Percentiles rank a stretch among this genome's conserved stretches.
phyloP scores from a whole-genome alignment of 1,140 invertebrate genomes.

The Metaphire vulgaris region DNA sequence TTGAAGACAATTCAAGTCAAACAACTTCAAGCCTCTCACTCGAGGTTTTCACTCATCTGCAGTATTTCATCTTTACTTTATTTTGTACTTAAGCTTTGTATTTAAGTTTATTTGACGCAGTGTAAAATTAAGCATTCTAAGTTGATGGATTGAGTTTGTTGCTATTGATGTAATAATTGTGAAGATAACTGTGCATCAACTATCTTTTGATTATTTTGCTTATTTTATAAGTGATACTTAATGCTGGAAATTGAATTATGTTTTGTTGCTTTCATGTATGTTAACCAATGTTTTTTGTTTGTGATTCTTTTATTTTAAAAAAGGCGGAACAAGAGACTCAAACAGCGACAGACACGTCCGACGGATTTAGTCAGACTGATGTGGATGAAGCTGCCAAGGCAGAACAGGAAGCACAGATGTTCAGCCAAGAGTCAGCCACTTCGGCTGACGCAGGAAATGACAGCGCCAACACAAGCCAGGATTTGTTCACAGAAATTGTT shows the following conservation, averaged over 20 bases:
- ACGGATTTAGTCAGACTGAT: background rate
- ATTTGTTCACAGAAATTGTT: background rate
- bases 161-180: too few relatives aligned
- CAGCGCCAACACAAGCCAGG: background rate
- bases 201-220: too few relatives aligned
- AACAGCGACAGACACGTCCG: background rate
- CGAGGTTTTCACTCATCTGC: too few relatives aligned
- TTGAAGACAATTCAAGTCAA: background rate
- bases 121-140: too few relatives aligned
- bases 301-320: background rate
- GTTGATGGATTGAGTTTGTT: too few relatives aligned
- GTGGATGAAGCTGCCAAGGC: background rate
- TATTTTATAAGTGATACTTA: too few relatives aligned
- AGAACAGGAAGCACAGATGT: background rate
- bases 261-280: background rate
- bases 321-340: conserved; percentile 14
- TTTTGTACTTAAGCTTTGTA: too few relatives aligned
- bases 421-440: background rate
- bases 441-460: background rate
- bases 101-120: too few relatives aligned
- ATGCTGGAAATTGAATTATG: background rate
- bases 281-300: background rate
- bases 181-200: too few relatives aligned
- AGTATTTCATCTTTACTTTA: too few relatives aligned
- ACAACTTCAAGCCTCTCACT: background rate